A percentile compares a stretch with the other conserved stretches of the same genome.
phyloP scores from a whole-genome alignment of 2,888 invertebrate genomes.

The Clusia tigrina region DNA sequence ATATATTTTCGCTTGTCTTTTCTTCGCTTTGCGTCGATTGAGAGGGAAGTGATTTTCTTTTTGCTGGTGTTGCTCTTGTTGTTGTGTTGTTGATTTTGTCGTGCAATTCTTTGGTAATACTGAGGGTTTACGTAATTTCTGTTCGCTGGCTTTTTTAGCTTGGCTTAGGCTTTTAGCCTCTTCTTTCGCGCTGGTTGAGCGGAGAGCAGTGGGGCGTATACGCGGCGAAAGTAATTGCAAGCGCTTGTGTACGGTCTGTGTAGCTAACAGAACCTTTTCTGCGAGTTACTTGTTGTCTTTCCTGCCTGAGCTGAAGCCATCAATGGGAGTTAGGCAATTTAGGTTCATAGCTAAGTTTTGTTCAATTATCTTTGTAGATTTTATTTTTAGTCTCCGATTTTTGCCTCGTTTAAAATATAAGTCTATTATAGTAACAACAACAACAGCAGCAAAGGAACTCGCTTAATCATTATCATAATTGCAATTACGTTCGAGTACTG shows the following conservation, averaged over 20 bases:
- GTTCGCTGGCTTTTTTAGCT: slow-evolving; percentile 8
- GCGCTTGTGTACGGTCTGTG: slow-evolving; percentile 13
- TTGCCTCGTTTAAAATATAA: too few relatives aligned
- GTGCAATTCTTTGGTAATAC: slow-evolving; percentile 4
- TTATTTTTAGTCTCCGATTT: too few relatives aligned
- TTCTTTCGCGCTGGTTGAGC: neutral
- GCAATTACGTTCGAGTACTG: slow-evolving; percentile 2
- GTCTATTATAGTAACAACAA: neutral
- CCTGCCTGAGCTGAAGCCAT: too few relatives aligned
- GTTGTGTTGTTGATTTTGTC: slow-evolving; percentile 13
- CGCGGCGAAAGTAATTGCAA: slow-evolving; percentile 15
- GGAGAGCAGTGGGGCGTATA: neutral
- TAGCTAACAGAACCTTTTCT: neutral
- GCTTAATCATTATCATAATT: slow-evolving; percentile 2
- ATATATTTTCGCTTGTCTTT: neutral
- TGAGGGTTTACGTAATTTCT: slow-evolving; percentile 27
- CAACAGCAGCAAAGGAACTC: neutral
- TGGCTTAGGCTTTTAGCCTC: neutral
- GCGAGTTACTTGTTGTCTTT: too few relatives aligned
- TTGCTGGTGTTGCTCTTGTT: slow-evolving; percentile 30
- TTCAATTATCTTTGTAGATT: too few relatives aligned
- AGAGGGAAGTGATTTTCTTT: slow-evolving; percentile 33
- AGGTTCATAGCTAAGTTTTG: too few relatives aligned
- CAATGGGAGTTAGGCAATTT: too few relatives aligned
- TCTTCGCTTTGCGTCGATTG: slow-evolving; percentile 12